Conservation (phyloP, 2,888 invertebrate genomes). For the Chloroclysta siterata region DNA sequence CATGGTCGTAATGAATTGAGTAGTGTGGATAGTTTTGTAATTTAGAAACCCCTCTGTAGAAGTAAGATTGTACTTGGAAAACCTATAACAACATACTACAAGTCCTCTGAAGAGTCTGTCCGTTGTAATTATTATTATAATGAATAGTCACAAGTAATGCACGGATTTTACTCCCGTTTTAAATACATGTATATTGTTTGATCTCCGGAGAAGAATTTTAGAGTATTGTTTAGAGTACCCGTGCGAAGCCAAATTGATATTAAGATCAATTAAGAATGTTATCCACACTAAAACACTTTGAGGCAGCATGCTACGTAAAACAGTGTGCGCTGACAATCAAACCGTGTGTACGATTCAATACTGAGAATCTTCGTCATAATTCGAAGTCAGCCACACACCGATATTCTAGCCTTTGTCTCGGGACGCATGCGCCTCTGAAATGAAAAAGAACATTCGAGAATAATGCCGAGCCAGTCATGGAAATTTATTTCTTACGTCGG, state of each 20-base stretch:
- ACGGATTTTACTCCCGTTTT: neutral
- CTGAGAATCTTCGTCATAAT: conserved; percentile 53
- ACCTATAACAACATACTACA: neutral
- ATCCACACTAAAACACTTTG: conserved; percentile 43
- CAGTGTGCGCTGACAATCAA: conserved; percentile 81
- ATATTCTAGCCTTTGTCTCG: conserved; percentile 79
- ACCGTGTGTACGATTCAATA: conserved; percentile 58
- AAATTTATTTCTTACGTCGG: conserved; percentile 71
- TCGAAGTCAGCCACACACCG: conserved; percentile 81
- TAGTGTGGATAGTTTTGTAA: conserved; percentile 15
- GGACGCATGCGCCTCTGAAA: conserved; percentile 86
- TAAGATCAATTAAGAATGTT: conserved; percentile 17
- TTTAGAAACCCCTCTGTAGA: conserved; percentile 13
- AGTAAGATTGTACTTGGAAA: neutral
- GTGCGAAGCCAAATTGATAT: neutral
- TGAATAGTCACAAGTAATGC: neutral
- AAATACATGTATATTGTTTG: neutral
- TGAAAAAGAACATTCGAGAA: conserved; percentile 80
- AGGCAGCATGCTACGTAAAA: conserved; percentile 81
- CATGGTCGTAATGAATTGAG: conserved; percentile 37
- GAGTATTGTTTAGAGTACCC: neutral
- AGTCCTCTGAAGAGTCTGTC: neutral
- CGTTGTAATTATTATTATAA: neutral
- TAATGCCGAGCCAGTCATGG: conserved; percentile 84
- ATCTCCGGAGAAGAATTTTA: neutral